Percentiles rank a stretch among this genome's conserved stretches.
These are phyloP conservation scores for Noctilio leporinus DNA, from an alignment of 2,113 vertebrate species.

Conservation along the genomic window DNA sequence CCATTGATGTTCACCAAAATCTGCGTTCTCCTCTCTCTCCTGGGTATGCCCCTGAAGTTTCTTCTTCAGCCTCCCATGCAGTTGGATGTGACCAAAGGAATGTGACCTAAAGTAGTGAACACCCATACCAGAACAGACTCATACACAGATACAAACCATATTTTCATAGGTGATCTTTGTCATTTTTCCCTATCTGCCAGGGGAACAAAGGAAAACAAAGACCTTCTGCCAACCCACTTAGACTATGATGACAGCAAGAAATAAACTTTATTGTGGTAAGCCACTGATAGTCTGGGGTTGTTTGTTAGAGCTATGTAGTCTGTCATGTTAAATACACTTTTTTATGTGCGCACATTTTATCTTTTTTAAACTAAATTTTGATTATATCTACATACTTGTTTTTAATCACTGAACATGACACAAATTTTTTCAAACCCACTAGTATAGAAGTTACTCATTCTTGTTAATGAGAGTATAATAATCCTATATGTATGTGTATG, in stretches of 20 bases:
- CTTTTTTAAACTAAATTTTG: not conserved
- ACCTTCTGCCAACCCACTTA: not conserved
- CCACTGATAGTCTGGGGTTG: not conserved
- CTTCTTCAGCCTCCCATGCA: not conserved
- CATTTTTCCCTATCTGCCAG: not conserved
- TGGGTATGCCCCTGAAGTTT: not conserved
- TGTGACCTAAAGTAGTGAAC: not conserved
- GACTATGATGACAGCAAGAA: not conserved
- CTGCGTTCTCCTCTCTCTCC: not conserved
- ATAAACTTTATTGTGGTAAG: not conserved
- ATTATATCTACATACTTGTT: not conserved
- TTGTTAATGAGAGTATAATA: not conserved
- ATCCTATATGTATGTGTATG: not conserved
- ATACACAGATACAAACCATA: not conserved
- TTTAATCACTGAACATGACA: not conserved
- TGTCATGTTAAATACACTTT: not conserved
- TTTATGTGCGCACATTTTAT: not conserved
- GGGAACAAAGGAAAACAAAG: not conserved
- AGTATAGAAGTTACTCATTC: not conserved
- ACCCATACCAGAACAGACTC: not conserved
- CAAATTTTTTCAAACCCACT: not conserved
- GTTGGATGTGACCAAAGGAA: not conserved
- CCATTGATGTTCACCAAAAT: not conserved
- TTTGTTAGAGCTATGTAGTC: not conserved
- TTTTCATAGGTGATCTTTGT: not conserved